A percentile compares a stretch with the other conserved stretches of the same genome.
phyloP scores from a whole-genome alignment of 2,888 invertebrate genomes.

The Dione vanillae region DNA sequence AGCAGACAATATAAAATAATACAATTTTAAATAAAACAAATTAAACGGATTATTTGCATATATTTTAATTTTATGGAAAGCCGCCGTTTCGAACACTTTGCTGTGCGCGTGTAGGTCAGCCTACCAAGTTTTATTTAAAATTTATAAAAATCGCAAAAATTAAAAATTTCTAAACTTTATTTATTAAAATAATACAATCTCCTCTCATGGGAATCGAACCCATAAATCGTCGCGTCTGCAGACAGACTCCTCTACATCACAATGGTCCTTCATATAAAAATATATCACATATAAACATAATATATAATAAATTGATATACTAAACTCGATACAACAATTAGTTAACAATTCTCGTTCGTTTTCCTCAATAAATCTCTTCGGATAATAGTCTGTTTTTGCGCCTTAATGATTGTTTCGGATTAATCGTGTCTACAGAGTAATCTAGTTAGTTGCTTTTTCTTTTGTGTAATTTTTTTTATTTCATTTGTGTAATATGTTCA shows the following conservation, averaged over 20 bases:
- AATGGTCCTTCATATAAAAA: no score
- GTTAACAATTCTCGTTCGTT: conserved; percentile 30
- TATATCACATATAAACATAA: not conserved
- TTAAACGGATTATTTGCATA: no score
- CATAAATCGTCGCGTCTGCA: not conserved
- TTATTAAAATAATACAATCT: no score
- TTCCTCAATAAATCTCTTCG: conserved; percentile 42
- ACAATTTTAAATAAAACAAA: no score
- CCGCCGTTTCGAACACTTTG: no score
- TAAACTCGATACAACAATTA: conserved; percentile 30
- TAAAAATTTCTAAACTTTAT: no score
- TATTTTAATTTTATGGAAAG: no score
- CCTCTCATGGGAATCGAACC: not conserved
- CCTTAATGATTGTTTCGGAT: conserved; percentile 36
- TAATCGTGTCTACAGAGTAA: conserved; percentile 31
- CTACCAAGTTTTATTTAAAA: no score
- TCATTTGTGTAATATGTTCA: no score
- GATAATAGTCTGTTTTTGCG: conserved; percentile 41
- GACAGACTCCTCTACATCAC: conserved; percentile 46
- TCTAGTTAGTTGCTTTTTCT: conserved; percentile 17
- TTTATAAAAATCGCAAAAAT: no score
- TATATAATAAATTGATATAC: not conserved
- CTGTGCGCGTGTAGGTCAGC: no score
- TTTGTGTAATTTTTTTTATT: not conserved
- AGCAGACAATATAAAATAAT: no score